Evolutionary conservation across 2,888 invertebrate species (phyloP), one percentile per base, ranked within the genome.

Genomic region (Chaetogeoica ovagalla): DNA sequence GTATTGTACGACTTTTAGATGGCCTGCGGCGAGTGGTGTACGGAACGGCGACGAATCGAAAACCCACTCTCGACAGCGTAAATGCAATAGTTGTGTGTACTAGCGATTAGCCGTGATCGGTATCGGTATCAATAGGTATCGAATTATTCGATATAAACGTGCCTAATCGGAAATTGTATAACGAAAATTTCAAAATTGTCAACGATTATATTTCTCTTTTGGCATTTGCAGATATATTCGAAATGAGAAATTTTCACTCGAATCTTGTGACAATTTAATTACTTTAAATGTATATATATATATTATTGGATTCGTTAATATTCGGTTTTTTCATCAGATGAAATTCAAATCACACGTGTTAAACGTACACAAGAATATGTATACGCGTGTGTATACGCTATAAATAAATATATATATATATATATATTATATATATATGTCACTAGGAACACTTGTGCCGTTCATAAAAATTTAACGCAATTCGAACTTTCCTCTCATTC

Each of bases 41-140:
- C 30, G 4, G 1, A 30, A 30, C 4, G 4, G 4, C 30, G 4
- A 30, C 30, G 30, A 30, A 30, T 30, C 30, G 65, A 74, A 39
- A 66, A 74, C 57, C 55, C 65, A 43, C 30, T 23, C 17, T 23
- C 30, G 30, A n/a, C 30, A 30, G 30, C 30, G 65, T 21, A 39
- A 74, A 74, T 74, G 74, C 65, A 74, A 65, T 74, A 74, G 74
- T 74, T 74, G 74, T 74, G 74, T 74, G 65, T 74, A 39, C 65
- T 66, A 57, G 39, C 21, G 74, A 74, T 74, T 55, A 43, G 3
- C 57, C 23, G 19, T 74, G 65, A 74, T 74, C 65, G 30, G 30
- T 1, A 30, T 30, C n/a, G n/a, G n/a, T n/a, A n/a, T n/a, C n/a
- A n/a, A n/a, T n/a, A n/a, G n/a, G n/a, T n/a, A n/a, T n/a, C n/a